These are phyloP conservation scores for Drosophila maculinotata DNA, from an alignment of 2,888 invertebrate species.

Conservation along the genomic window DNA sequence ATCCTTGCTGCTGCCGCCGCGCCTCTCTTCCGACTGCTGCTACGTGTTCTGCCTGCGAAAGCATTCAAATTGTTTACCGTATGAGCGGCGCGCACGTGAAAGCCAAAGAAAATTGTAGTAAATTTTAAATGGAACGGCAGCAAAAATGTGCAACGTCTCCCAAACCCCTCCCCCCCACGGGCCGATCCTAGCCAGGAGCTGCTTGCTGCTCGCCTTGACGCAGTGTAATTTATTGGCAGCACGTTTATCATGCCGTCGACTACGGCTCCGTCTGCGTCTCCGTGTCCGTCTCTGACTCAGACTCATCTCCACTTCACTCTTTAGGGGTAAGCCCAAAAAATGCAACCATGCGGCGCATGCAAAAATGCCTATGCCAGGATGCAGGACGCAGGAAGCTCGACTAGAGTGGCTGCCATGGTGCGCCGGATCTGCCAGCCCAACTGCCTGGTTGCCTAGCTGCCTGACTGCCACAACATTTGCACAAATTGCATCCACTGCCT, in stretches of 20 bases:
- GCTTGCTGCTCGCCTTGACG: conserved; percentile 62
- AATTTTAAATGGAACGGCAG: conserved; percentile 80
- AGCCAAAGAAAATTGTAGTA: conserved; percentile 79
- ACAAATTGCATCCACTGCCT: conserved; percentile 71
- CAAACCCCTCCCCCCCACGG: background rate
- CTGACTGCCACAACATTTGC: conserved; percentile 67
- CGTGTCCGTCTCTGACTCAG: conserved; percentile 28
- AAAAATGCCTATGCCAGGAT: conserved; percentile 74
- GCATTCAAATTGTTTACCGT: conserved; percentile 81
- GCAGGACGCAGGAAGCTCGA: conserved; percentile 31
- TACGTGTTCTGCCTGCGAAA: conserved; percentile 76
- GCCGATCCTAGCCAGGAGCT: conserved; percentile 31
- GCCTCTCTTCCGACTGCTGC: conserved; percentile 33
- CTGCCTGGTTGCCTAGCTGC: conserved; percentile 16
- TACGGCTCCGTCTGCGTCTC: conserved; percentile 38
- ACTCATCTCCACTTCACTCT: conserved; percentile 14
- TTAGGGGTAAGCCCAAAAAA: conserved; percentile 73
- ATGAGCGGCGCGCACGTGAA: conserved; percentile 75
- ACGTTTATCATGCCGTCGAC: conserved; percentile 79
- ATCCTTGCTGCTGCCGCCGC: conserved; percentile 29
- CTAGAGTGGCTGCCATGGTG: conserved; percentile 15
- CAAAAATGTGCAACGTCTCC: conserved; percentile 71
- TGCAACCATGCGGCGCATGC: conserved; percentile 80
- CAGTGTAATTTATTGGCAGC: conserved; percentile 81
- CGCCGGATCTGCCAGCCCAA: conserved; percentile 21